phyloP scores from a whole-genome alignment of 2,113 vertebrate genomes.

The Notechis scutatus region DNA sequence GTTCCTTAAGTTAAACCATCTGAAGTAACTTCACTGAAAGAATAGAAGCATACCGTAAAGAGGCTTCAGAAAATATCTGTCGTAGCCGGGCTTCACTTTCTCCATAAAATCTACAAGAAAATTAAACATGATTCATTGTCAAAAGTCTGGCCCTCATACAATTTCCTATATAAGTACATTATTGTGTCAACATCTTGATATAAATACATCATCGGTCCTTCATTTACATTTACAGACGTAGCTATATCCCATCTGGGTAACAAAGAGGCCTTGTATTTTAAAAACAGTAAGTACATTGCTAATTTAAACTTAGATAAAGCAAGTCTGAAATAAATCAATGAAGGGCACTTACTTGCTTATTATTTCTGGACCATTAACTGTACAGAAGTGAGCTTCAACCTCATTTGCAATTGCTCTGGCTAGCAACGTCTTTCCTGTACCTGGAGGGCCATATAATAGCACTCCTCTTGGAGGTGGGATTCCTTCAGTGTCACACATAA shows the following conservation, averaged over 20 bases:
- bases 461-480: slow-evolving; percentile 88
- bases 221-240: background rate
- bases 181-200: background rate
- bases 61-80: slow-evolving; percentile 89
- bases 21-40: slow-evolving; percentile 10
- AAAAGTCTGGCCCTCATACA: background rate
- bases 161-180: background rate
- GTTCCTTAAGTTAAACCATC: background rate
- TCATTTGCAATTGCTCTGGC: slow-evolving; percentile 90
- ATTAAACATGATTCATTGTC: background rate
- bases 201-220: background rate
- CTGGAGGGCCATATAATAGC: slow-evolving; percentile 89
- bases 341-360: slow-evolving; percentile 89
- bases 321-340: slow-evolving; percentile 10
- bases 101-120: slow-evolving; percentile 86
- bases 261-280: background rate
- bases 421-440: slow-evolving; percentile 96
- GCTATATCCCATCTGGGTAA: background rate
- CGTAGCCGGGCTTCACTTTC: slow-evolving; percentile 89
- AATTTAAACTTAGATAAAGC: background rate
- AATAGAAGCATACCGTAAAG: slow-evolving; percentile 73
- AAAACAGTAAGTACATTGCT: background rate
- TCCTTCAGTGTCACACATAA: slow-evolving; percentile 69
- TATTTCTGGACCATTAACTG: slow-evolving; percentile 97
- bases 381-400: slow-evolving; percentile 82